Base-by-base conservation (phyloP, 1,140 invertebrate genomes). In the Laupala kohalensis region DNA sequence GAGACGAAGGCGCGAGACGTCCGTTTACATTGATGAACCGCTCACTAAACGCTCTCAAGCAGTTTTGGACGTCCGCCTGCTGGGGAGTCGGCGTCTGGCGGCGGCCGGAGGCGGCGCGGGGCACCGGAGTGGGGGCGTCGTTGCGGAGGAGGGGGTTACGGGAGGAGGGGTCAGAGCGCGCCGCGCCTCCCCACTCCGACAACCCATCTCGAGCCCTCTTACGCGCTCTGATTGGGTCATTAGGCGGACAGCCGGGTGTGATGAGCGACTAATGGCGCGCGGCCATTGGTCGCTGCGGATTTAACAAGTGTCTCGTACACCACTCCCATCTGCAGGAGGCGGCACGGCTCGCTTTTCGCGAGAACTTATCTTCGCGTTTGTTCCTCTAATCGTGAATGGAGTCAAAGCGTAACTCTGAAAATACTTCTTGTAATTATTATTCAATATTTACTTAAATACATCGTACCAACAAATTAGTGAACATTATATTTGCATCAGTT, bases 171-270 rank as follows among this genome's bases (percentile, higher is more conserved):
- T n/a, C 64, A 66, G 9, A 13, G 15, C 53, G 29, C 37, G 25
- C 64, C 26, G 6, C 12, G 24, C 53, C 64, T 26, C 70, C 29
- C 9, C 62, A 28, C 24, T 37, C 30, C 30, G 30, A 37, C 30
- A 37, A 37, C 70, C 0, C 23, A 9, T 62, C 3, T 5, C 69
- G 13, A 19, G 23, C 19, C 69, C 12, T 25, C 70, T 64, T 71
- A 65, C 70, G 63, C 25, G 67, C 71, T 67, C 65, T 72, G 71
- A 72, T 72, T 72, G 71, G 71, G 71, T 72, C 71, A 72, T 72
- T 72, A 72, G 28, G 67, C 19, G 53, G 67, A 72, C 71, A 72
- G 71, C 71, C 67, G 71, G 71, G 71, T 68, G 71, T 68, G 71
- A 72, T 72, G 71, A 72, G 65, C 25, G 71, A 6, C 65, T 72